Base-by-base conservation (phyloP, 1,140 invertebrate species). In the Geopemphigus sp. region DNA sequence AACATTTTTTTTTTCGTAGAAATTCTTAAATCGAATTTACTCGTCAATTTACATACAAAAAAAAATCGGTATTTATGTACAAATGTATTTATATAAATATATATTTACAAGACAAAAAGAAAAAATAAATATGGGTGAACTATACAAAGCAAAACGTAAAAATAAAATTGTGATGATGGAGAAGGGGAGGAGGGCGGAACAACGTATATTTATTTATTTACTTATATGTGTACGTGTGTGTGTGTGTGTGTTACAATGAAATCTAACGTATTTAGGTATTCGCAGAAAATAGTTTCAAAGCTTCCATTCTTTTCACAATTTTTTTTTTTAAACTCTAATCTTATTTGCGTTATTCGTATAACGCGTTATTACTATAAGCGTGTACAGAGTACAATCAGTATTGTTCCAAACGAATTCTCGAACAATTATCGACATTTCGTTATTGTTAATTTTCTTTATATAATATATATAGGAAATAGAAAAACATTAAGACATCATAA, bases 121-220 rank as follows among this genome's bases (percentile, higher is more conserved):
- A 56, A 57, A 76, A 57, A 63, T 76, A n/a, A n/a, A n/a, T n/a
- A n/a, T n/a, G n/a, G 39, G 39, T 78, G 74, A 63, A 78, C 74
- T 78, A 39, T 78, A 78, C 74, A 78, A 61, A 78, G 74, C 74
- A 78, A 78, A 78, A 78, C 59, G 59, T n/a, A 22, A 74, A 74
- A 74, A 57, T 22, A 22, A 47, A 45, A 47, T 78, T 78, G 74
- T 78, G 74, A 78, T 76, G 73, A 76, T 78, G 57, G 73, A n/a
- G n/a, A n/a, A n/a, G n/a, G n/a, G n/a, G n/a, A n/a, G n/a, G n/a
- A n/a, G n/a, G n/a, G n/a, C n/a, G n/a, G n/a, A n/a, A n/a, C n/a
- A n/a, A n/a, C n/a, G n/a, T n/a, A n/a, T n/a, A n/a, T n/a, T n/a
- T n/a, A n/a, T n/a, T n/a, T n/a, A n/a, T n/a, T n/a, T n/a, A n/a